Conservation (phyloP, 2,797 vertebrate species). For the Epinephelus malabaricus region DNA sequence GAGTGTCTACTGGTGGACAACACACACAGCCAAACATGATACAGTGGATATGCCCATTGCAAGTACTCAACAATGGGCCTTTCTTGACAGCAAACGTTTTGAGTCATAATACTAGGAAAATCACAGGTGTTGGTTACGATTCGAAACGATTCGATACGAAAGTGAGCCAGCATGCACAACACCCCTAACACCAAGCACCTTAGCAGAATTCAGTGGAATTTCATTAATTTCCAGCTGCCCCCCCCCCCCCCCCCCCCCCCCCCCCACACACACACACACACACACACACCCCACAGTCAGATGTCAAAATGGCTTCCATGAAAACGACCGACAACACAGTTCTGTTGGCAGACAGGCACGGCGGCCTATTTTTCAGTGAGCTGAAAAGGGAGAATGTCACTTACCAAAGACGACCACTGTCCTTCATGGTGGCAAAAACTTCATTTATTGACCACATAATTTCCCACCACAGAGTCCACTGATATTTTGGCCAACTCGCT, state of each 20-base stretch:
- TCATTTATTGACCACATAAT: neutral
- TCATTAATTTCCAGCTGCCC: neutral
- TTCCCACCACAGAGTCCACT: neutral
- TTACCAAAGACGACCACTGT: neutral
- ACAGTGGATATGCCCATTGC: neutral
- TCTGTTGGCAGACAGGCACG: neutral
- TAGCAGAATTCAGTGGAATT: neutral
- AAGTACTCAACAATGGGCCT: neutral
- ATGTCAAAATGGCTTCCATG: neutral
- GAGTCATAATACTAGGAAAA: neutral
- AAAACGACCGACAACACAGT: neutral
- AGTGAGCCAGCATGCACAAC: neutral
- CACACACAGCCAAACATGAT: neutral
- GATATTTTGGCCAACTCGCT: neutral
- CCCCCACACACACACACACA: too few species aligned
- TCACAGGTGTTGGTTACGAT: neutral
- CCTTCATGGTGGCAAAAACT: neutral
- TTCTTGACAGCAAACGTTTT: neutral
- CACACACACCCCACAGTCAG: neutral
- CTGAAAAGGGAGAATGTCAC: neutral
- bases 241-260: neutral
- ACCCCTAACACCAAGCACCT: neutral
- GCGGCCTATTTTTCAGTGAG: neutral
- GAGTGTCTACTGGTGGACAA: neutral
- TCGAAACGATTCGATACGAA: neutral